Evolutionary conservation across 2,113 vertebrate genomes (phyloP), one percentile per base, ranked within the genome.

Genomic region (Setophaga kirtlandii): DNA sequence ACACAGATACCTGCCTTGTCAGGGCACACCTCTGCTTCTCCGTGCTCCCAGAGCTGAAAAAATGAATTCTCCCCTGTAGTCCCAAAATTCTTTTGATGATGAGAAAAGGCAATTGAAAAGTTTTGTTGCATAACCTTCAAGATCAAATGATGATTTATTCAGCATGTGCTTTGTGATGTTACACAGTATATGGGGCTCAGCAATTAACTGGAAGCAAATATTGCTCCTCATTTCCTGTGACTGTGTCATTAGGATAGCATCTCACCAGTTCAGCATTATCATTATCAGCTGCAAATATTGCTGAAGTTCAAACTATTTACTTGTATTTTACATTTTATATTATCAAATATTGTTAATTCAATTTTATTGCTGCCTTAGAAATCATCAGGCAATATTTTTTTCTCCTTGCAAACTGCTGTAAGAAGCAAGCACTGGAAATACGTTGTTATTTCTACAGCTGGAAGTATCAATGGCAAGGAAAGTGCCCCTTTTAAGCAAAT

Each of bases 191-290:
- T 21, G 63, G 73, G 73, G 47, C 80, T 92, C 47, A 70, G 92
- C 90, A 93, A 77, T 90, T 50, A 92, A 42, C 85, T 80, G 71
- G 50, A 94, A 95, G 59, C 55, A 93, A 83, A 86, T 83, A 86
- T 55, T 94, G 88, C 85, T 77, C 42, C 87, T 93, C 23, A 35
- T 90, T 83, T 88, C 85, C 85, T 0, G 0, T 68, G 35, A 67
- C 68, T 53, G 31, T 70, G 64, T 70, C 68, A 65, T 79, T 90
- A 70, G 50, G 47, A 37, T 33, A 17, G 39, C 20, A 47, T 70
- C 86, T 95, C 76, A 70, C 73, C 56, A 55, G 68, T n/a, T 67
- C 30, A 83, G 42, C 30, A 35, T 58, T 58, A 9, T 30, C 85
- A 46, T 87, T 85, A 74, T 74, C 55, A 55, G 46, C 75, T 83